Percentiles rank a stretch among this genome's conserved stretches.
Conservation (phyloP, 1,140 invertebrate species). For the Lasioglossum baleicum region DNA sequence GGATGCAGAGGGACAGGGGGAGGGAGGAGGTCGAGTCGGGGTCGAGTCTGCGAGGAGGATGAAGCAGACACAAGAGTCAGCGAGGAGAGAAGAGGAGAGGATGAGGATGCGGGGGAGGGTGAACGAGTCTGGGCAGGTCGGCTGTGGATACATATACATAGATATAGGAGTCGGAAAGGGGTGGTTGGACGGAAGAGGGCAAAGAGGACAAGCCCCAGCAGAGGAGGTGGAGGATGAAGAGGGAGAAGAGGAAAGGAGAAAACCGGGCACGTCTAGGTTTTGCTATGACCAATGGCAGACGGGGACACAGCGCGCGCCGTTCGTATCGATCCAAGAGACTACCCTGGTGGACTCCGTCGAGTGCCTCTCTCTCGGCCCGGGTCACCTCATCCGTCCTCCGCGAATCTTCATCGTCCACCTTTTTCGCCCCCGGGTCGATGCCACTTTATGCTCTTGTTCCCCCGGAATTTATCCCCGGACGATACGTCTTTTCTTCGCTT, state of each 20-base stretch:
- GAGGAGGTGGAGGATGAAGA: slow-evolving; percentile 57
- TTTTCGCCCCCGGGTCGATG: slow-evolving; percentile 48
- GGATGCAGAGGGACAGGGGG: slow-evolving; percentile 9
- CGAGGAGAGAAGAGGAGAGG: slow-evolving; percentile 8
- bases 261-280: slow-evolving; percentile 72
- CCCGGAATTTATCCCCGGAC: slow-evolving; percentile 40
- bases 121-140: slow-evolving; percentile 41
- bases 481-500: slow-evolving; percentile 8
- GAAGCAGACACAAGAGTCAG: slow-evolving; percentile 38
- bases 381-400: slow-evolving; percentile 74
- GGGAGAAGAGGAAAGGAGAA: slow-evolving; percentile 58
- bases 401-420: slow-evolving; percentile 69
- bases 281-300: slow-evolving; percentile 79
- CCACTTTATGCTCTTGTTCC: slow-evolving; percentile 43
- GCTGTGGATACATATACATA: slow-evolving; percentile 44
- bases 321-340: slow-evolving; percentile 76
- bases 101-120: neutral
- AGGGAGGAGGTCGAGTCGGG: neutral
- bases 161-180: slow-evolving; percentile 26
- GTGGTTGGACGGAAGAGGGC: slow-evolving; percentile 50
- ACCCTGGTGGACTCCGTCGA: slow-evolving; percentile 66
- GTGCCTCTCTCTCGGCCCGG: slow-evolving; percentile 70
- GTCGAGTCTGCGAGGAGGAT: slow-evolving; percentile 25
- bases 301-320: slow-evolving; percentile 76
- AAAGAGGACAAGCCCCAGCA: slow-evolving; percentile 45